Percentiles rank a stretch among this genome's conserved stretches.
Conservation (phyloP, 64 coral and sea anemone genomes). For the Acropora yongei region DNA sequence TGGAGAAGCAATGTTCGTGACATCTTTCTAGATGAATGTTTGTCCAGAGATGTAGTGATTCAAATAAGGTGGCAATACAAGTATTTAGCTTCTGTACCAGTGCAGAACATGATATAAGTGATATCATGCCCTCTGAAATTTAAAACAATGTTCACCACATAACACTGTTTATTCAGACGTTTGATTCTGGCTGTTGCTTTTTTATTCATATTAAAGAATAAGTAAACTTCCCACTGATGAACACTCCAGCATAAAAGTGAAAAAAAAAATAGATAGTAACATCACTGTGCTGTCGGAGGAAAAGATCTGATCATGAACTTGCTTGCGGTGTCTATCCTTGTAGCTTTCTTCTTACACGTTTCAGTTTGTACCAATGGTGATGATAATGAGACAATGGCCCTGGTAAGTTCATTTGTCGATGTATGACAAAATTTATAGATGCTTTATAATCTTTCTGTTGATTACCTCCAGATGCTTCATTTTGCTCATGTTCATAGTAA, state of each 20-base stretch:
- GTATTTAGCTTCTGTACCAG: not conserved
- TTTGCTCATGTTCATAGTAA: too few relatives aligned
- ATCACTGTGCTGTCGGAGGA: not conserved
- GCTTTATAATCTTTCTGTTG: too few relatives aligned
- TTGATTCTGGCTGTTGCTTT: not conserved
- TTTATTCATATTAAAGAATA: not conserved
- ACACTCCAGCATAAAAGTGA: not conserved
- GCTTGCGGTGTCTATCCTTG: not conserved
- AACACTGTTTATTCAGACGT: not conserved
- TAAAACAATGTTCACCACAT: not conserved
- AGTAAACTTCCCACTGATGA: not conserved
- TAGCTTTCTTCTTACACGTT: not conserved
- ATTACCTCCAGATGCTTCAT: too few relatives aligned
- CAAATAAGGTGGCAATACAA: not conserved
- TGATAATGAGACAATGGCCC: conserved; percentile 8
- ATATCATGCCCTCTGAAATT: not conserved
- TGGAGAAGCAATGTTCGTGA: too few relatives aligned
- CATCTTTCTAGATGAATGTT: not conserved
- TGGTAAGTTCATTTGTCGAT: not conserved
- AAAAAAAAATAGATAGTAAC: not conserved
- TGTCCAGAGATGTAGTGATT: not conserved
- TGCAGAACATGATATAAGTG: not conserved
- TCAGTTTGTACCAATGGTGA: not conserved
- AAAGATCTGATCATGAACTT: not conserved
- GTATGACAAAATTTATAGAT: not conserved